Conservation (phyloP, 2,888 invertebrate species). For the Ceratothoa steindachneri region DNA sequence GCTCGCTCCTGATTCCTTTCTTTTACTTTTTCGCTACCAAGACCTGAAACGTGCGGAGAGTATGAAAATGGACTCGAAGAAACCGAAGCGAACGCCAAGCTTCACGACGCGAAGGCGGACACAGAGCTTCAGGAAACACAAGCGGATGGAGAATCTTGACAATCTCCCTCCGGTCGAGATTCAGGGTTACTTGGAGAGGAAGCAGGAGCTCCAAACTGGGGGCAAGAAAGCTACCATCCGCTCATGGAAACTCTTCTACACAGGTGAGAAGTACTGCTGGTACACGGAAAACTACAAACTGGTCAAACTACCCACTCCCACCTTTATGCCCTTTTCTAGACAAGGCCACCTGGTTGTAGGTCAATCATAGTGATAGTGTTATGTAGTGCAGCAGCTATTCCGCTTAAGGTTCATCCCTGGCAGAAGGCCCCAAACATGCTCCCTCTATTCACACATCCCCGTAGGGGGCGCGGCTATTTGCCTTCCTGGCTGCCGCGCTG, state of each 20-base stretch:
- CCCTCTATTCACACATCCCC: too few species aligned
- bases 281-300: too few species aligned
- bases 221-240: conserved; percentile 91
- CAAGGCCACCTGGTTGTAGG: too few species aligned
- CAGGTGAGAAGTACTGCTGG: conserved; percentile 56
- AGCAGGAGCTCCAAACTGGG: conserved; percentile 88
- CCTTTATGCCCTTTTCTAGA: conserved; percentile 11
- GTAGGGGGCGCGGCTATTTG: too few species aligned
- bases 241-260: conserved; percentile 92
- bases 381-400: too few species aligned
- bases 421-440: too few species aligned
- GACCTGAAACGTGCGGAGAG: conserved; percentile 79
- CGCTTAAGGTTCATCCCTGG: too few species aligned
- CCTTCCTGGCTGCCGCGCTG: too few species aligned
- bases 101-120: conserved; percentile 87
- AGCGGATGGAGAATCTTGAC: conserved; percentile 58
- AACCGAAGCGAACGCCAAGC: conserved; percentile 84
- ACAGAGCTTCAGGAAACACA: conserved; percentile 76
- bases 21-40: conserved; percentile 37
- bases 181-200: conserved; percentile 84
- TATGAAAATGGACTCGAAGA: conserved; percentile 75
- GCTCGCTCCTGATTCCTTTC: neutral
- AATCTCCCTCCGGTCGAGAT: conserved; percentile 82
- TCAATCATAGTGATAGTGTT: too few species aligned
- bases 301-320: neutral